These are phyloP conservation scores for Sebastes vulpes DNA, from an alignment of 2,797 vertebrate genomes.

Conservation along the genomic window DNA sequence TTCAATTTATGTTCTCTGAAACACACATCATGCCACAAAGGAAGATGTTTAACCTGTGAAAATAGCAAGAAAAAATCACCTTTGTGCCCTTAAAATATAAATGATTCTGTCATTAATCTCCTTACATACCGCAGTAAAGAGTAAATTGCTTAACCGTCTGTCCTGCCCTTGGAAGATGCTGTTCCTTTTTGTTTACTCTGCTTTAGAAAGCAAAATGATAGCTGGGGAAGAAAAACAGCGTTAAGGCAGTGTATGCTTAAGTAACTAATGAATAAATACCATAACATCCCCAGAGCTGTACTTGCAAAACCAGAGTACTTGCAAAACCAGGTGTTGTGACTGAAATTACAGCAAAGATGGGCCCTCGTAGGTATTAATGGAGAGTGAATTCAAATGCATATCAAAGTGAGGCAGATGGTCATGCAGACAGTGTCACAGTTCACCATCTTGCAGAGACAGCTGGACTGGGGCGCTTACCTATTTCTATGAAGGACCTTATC, in stretches of 20 bases:
- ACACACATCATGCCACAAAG: not conserved
- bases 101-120: not conserved
- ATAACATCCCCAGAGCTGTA: not conserved
- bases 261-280: not conserved
- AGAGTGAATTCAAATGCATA: not conserved
- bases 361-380: not conserved
- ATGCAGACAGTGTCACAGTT: not conserved
- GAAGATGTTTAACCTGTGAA: not conserved
- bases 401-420: not conserved
- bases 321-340: not conserved
- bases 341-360: not conserved
- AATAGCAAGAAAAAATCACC: not conserved
- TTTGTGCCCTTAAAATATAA: not conserved
- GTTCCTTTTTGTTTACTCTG: not conserved
- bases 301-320: not conserved
- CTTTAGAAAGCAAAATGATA: not conserved
- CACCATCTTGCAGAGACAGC: conserved; percentile 2
- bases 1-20: not conserved
- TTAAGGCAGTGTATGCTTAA: not conserved
- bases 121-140: not conserved
- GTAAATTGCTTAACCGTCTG: not conserved
- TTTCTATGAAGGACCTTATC: not conserved
- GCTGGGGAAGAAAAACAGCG: not conserved
- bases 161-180: not conserved
- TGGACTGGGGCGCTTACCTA: not conserved